phyloP scores from a whole-genome alignment of 2,797 vertebrate genomes.

The Thamnophis elegans region DNA sequence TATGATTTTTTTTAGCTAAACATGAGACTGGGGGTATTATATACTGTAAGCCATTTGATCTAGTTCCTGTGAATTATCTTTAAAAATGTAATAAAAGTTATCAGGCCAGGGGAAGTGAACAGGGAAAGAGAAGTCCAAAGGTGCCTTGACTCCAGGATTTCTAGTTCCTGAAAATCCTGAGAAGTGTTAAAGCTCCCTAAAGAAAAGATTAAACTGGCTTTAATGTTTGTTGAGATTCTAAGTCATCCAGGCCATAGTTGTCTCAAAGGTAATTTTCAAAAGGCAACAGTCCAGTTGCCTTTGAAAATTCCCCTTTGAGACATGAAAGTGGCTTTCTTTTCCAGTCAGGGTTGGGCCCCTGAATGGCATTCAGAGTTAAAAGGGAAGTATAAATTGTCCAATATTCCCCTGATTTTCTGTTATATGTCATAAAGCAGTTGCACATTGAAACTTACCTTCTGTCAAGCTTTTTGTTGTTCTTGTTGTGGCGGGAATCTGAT shows the following conservation, averaged over 20 bases:
- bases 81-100: background rate
- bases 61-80: background rate
- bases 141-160: background rate
- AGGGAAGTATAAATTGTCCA: background rate
- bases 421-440: background rate
- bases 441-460: background rate
- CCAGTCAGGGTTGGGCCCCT: background rate
- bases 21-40: background rate
- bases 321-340: background rate
- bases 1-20: background rate
- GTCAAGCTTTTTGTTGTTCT: background rate
- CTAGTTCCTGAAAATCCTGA: background rate
- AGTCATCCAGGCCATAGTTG: background rate
- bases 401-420: background rate
- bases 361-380: background rate
- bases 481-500: background rate
- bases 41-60: background rate
- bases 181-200: background rate
- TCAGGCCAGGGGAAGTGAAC: background rate
- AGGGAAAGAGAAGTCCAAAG: background rate
- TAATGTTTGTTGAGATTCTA: background rate
- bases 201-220: background rate
- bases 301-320: background rate
- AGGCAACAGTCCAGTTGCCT: background rate
- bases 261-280: background rate